Evolutionary conservation across 2,113 vertebrate species (phyloP).

Genomic region (Tenrec ecaudatus): DNA sequence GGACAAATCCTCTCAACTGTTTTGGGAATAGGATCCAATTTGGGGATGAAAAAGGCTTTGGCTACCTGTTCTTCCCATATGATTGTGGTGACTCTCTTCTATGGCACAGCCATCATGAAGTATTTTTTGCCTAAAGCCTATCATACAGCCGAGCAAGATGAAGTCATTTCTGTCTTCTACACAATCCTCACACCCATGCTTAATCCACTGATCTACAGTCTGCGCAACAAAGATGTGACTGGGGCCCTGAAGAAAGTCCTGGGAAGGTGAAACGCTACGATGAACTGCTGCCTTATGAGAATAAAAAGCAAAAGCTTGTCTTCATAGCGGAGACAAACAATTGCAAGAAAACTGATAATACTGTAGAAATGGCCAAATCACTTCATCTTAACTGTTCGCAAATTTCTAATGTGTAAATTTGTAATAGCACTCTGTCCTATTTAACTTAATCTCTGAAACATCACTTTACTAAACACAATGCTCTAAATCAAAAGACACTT

Average conservation of each 20-base stretch:
- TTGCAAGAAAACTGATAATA: background rate
- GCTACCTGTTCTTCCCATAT: background rate
- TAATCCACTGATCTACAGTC: background rate
- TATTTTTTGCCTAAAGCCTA: slow-evolving; percentile 37
- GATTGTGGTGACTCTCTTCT: slow-evolving; percentile 61
- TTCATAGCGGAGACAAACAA: too few relatives aligned
- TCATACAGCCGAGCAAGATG: slow-evolving; percentile 25
- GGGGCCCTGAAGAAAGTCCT: slow-evolving; percentile 11
- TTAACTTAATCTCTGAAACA: too few relatives aligned
- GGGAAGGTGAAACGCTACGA: background rate
- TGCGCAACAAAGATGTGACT: background rate
- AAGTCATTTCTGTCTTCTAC: slow-evolving; percentile 51
- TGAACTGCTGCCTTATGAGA: background rate
- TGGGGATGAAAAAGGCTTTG: background rate
- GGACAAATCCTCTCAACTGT: slow-evolving; percentile 20
- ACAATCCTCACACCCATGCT: slow-evolving; percentile 63
- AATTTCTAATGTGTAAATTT: background rate
- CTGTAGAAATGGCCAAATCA: background rate
- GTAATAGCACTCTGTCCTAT: too few relatives aligned
- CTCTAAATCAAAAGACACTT: too few relatives aligned
- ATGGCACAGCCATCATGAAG: slow-evolving; percentile 48
- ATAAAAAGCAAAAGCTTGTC: too few relatives aligned
- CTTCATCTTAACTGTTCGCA: background rate
- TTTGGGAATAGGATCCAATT: background rate
- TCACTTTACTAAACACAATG: too few relatives aligned